Evolutionary conservation across 2,113 vertebrate species (phyloP).

Genomic region (Proterorhinus semilunaris): DNA sequence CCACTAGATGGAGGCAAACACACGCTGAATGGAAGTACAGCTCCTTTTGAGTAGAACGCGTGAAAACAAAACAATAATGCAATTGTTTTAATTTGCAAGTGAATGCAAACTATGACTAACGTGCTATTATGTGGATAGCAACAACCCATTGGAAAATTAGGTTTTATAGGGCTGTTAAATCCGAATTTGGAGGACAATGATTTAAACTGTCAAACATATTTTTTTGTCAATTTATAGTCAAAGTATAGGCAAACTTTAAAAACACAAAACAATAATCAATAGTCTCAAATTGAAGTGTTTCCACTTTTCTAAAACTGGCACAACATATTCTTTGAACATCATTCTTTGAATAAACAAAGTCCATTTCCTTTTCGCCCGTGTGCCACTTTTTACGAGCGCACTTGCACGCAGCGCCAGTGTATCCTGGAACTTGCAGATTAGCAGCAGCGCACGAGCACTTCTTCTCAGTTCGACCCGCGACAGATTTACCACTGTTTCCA

Average conservation of each 20-base stretch:
- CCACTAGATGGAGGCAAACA: not conserved
- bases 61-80: not conserved
- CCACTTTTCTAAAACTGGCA: not conserved
- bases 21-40: not conserved
- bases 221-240: too few relatives aligned
- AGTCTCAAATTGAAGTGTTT: too few relatives aligned
- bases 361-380: not conserved
- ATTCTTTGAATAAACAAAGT: not conserved
- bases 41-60: not conserved
- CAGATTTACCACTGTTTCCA: not conserved
- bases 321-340: too few relatives aligned
- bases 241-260: too few relatives aligned
- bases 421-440: constrained; percentile 45
- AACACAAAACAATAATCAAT: too few relatives aligned
- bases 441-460: constrained; percentile 17
- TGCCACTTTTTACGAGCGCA: not conserved
- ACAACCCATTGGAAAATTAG: too few relatives aligned
- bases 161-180: too few relatives aligned
- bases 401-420: constrained; percentile 27
- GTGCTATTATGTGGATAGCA: too few relatives aligned
- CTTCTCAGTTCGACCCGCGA: not conserved
- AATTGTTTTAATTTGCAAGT: not conserved
- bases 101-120: not conserved
- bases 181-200: too few relatives aligned
- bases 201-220: too few relatives aligned